Percentiles rank a stretch among this genome's conserved stretches.
Conservation (phyloP, 2,113 vertebrate species). For the Amphiprion ocellaris region DNA sequence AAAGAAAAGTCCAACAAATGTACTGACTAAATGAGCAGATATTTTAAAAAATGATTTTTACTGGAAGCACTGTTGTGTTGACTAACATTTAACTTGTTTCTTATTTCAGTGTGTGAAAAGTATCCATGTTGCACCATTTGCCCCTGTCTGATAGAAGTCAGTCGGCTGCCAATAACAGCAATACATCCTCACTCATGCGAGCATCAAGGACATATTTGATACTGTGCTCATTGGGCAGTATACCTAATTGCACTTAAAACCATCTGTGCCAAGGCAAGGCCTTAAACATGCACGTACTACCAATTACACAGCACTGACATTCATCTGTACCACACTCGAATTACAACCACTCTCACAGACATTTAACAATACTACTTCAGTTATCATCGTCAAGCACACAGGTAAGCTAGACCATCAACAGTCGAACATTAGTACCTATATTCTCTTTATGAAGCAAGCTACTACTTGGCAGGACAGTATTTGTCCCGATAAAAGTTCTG, state of each 20-base stretch:
- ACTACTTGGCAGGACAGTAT: conserved; percentile 10
- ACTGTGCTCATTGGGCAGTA: conserved; percentile 47
- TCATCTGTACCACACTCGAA: conserved; percentile 50
- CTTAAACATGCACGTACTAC: conserved; percentile 59
- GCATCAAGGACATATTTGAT: conserved; percentile 31
- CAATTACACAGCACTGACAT: conserved; percentile 53
- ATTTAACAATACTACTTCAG: conserved; percentile 25
- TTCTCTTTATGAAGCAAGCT: conserved; percentile 14
- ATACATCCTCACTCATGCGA: conserved; percentile 29
- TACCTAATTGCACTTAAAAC: conserved; percentile 75
- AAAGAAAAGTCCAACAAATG: conserved; percentile 13
- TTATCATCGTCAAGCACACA: conserved; percentile 15
- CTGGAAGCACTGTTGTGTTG: conserved; percentile 72
- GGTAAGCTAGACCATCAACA: conserved; percentile 22
- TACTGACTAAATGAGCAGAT: conserved; percentile 9
- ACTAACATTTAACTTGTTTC: conserved; percentile 31
- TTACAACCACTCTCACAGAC: conserved; percentile 46
- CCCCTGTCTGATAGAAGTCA: conserved; percentile 14
- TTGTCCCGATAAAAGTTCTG: neutral
- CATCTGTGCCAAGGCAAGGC: conserved; percentile 48
- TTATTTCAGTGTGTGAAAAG: conserved; percentile 24
- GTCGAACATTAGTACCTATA: conserved; percentile 5
- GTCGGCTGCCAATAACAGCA: conserved; percentile 32
- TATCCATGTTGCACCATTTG: conserved; percentile 24
- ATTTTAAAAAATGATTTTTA: conserved; percentile 21